These are phyloP conservation scores for Oryzias curvinotus DNA, from an alignment of 2,113 vertebrate species.

Conservation along the genomic window DNA sequence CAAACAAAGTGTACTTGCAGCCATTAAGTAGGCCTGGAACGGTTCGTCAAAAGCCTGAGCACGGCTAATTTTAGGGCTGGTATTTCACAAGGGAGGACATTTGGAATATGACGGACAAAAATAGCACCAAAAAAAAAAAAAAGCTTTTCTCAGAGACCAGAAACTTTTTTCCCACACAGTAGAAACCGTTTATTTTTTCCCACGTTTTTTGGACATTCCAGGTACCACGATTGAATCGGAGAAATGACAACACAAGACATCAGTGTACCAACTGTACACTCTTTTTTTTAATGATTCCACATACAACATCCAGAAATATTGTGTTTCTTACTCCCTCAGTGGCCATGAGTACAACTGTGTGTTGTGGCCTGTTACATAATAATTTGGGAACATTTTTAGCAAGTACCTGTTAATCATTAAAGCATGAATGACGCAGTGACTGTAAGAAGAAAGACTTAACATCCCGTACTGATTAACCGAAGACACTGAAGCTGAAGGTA, in stretches of 20 bases:
- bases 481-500: conserved; percentile 10
- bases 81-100: conserved; percentile 66
- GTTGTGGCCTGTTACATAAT: conserved; percentile 38
- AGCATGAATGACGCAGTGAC: conserved; percentile 12
- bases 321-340: background rate
- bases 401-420: conserved; percentile 63
- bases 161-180: conserved; percentile 70
- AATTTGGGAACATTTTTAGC: conserved; percentile 32
- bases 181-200: conserved; percentile 26
- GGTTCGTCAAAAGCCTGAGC: conserved; percentile 50
- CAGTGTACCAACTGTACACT: background rate
- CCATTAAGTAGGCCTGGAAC: conserved; percentile 63
- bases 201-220: background rate
- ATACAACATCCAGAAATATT: background rate
- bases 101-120: conserved; percentile 65
- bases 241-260: no score
- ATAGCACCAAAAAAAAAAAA: conserved; percentile 55
- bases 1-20: conserved; percentile 66
- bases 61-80: conserved; percentile 74
- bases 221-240: background rate
- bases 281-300: background rate
- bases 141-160: conserved; percentile 58
- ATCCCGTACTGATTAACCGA: conserved; percentile 28
- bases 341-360: conserved; percentile 10
- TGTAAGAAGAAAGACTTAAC: conserved; percentile 14